Base-by-base conservation (phyloP, 2,888 invertebrate genomes). In the Nasonovia ribisnigri region DNA sequence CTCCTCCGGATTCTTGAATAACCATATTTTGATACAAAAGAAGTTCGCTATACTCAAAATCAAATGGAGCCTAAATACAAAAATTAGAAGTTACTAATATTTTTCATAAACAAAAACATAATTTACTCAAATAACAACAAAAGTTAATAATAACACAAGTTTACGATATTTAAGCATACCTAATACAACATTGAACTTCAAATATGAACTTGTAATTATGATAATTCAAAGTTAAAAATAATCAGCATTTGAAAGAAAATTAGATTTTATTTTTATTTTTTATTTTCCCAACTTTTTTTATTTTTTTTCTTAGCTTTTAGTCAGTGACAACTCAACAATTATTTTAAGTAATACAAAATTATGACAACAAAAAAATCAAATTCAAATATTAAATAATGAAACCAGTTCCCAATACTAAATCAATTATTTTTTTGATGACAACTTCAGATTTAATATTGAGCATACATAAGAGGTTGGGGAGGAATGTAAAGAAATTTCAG, bases 1-100 rank as follows among this genome's bases (percentile, higher is more conserved):
- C 96, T 95, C 98, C 98, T 48, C 98, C 98, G 1, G 99, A 98
- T 96, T 99, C 99, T 95, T 98, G 98, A 95, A 99, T 97, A 92
- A 99, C 98, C 97, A 98, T 97, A 96, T 99, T 99, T 96, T 99
- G 99, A 96, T 99, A 99, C 42, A 99, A 96, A 94, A 99, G 96
- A 95, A 99, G 96, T 96, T 99, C 99, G 95, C 99, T 99, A 96
- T 99, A 98, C 96, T 99, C 99, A 96, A 99, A 99, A 96, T 99
- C 99, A 95, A 97, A 97, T 95, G 96, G 96, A 95, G 96, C 96
- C 96, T 96, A 95, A 51, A 95, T 94, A 94, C 92, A 94, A 42
- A 57, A 36, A 90, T 94, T 84, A 94, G 84, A 84, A 16, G 16
- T 84, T 26, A 91, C 20, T n/a, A 46, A 29, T 90, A 46, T 67